phyloP scores from a whole-genome alignment of 37 sponge, comb jelly and placozoan species.

The Beroe forskalii region DNA sequence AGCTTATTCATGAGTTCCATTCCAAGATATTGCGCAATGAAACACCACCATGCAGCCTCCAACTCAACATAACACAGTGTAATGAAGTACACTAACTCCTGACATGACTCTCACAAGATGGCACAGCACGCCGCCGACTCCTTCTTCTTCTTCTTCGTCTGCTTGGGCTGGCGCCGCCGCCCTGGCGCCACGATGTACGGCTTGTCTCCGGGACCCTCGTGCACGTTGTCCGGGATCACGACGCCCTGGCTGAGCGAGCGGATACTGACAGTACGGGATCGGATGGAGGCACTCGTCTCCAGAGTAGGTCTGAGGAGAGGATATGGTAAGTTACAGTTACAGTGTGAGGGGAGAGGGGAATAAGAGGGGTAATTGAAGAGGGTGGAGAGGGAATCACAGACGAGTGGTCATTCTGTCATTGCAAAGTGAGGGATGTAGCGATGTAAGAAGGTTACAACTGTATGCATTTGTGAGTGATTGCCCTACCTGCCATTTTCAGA shows the following conservation, averaged over 20 bases:
- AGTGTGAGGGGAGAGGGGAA: background rate
- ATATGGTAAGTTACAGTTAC: too few relatives aligned
- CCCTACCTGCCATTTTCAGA: too few relatives aligned
- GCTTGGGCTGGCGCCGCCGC: background rate
- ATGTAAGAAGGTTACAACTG: too few relatives aligned
- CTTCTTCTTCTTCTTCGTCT: background rate
- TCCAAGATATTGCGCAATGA: too few relatives aligned
- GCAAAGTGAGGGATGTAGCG: too few relatives aligned
- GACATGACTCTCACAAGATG: background rate
- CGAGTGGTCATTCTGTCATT: too few relatives aligned
- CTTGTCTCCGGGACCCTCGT: constrained; percentile 11
- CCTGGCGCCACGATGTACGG: constrained; percentile 31
- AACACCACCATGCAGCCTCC: too few relatives aligned
- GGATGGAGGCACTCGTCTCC: background rate
- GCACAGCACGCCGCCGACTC: background rate
- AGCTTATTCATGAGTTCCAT: too few relatives aligned
- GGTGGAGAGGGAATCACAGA: background rate
- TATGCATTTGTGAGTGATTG: too few relatives aligned
- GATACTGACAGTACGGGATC: background rate
- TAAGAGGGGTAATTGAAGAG: background rate
- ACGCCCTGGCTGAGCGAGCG: background rate
- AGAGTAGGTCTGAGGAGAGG: background rate
- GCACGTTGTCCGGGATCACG: constrained; percentile 11
- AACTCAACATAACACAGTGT: too few relatives aligned
- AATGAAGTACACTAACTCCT: too few relatives aligned